Conservation (phyloP, 2,113 vertebrate species). For the Triplophysa rosa region DNA sequence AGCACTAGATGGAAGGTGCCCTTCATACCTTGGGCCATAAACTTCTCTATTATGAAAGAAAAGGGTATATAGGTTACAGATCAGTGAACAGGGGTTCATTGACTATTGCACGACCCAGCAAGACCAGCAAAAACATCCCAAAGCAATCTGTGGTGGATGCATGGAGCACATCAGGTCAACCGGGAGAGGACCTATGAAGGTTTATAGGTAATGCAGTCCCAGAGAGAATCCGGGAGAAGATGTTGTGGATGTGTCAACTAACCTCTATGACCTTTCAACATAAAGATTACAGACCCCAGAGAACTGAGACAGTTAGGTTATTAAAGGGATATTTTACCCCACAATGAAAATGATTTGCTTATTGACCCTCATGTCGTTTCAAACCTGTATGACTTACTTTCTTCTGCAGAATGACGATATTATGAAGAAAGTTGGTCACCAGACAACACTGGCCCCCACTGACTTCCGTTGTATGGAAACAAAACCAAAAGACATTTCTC, state of each 20-base stretch:
- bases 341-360: too few species aligned
- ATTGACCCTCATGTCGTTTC: too few species aligned
- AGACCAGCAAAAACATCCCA: background rate
- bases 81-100: background rate
- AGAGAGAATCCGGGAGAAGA: background rate
- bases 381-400: too few species aligned
- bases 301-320: background rate
- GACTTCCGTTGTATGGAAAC: too few species aligned
- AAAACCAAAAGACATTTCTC: too few species aligned
- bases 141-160: conserved; percentile 6
- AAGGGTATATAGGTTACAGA: conserved; percentile 2
- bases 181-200: background rate
- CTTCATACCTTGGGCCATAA: conserved; percentile 10
- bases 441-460: too few species aligned
- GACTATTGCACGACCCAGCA: background rate
- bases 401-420: too few species aligned
- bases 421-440: too few species aligned
- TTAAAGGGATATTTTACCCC: background rate
- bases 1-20: conserved; percentile 31
- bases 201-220: conserved; percentile 6
- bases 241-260: background rate
- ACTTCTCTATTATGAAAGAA: conserved; percentile 9
- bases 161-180: conserved; percentile 10
- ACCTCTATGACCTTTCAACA: conserved; percentile 7
- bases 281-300: background rate